Base-by-base conservation (phyloP, 1,140 invertebrate species). In the Psix sp. region DNA sequence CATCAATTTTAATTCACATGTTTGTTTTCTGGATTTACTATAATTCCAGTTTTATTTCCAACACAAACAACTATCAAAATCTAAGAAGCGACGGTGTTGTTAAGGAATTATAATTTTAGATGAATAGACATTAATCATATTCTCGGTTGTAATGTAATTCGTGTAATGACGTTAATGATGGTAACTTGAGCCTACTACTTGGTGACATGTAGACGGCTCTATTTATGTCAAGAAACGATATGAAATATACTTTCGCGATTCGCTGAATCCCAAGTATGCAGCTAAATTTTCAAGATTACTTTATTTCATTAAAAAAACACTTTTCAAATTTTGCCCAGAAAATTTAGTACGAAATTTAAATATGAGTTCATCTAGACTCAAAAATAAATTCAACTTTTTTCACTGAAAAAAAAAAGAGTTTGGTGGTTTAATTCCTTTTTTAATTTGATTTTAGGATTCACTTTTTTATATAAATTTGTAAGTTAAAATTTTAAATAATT, bases 131-230 rank as follows among this genome's bases (percentile, higher is more conserved):
- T 52, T 68, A 45, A 59, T 68, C 45, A 52, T 46, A 68, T 45
- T 68, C 46, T 2, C 4, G 11, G 26, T 31, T 60, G 65, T 59
- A 68, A 68, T 68, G 65, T 68, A 68, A 68, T 59, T 68, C 65
- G 52, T 68, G 46, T 40, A 60, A 68, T 68, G 54, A 68, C 65
- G 65, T 68, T 68, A 68, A 51, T 38, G 54, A 60, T 52, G 40
- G 65, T 52, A 68, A 68, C 54, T 52, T 26, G 65, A 68, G 52
- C 15, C n/a, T n/a, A 38, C 14, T 15, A 59, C 29, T 45, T 18
- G 52, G 59, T 57, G 51, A 67, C 52, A 67, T 57, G 63, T 59
- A 66, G 31, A 66, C 31, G 48, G 10, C 33, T 54, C 21, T 54
- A 66, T 56, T 66, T 66, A 56, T 56, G 62, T 31, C 33, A 46